Base-by-base conservation (phyloP, 2,113 vertebrate genomes). In the Tragelaphus imberbis region DNA sequence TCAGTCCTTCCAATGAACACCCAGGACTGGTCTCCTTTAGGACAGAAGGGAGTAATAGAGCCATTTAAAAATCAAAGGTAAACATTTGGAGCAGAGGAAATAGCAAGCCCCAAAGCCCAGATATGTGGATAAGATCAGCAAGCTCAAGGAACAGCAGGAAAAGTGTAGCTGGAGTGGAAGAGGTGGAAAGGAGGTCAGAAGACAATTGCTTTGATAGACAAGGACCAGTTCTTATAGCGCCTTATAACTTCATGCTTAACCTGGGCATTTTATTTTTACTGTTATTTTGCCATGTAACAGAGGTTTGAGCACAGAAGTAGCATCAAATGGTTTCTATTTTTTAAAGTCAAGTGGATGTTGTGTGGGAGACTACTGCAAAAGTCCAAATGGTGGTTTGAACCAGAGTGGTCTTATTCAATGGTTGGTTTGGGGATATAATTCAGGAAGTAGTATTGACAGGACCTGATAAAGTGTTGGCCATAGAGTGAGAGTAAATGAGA, bases 351-450 rank as follows among this genome's bases (percentile, higher is more conserved):
- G 14, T 59, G 21, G 27, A 30, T 58, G 58, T 28, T 86, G 2
- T 33, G 5, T 88, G 84, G 7, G 17, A 85, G 61, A 13, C 10
- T 19, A 53, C 3, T 61, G 25, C 0, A 21, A 10, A 90, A 77
- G 27, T 28, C 44, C 27, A 40, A 77, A 12, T 1, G 9, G 27
- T 14, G 14, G 1, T 12, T 30, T 71, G 55, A 77, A 81, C 19
- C 14, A n/a, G 68, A 55, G 7, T 6, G 21, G 16, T 5, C 0
- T 0, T 58, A 28, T 36, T 71, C 82, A 44, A 4, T 15, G 30
- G 13, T 15, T 55, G 27, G n/a, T 27, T 5, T n/a, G 36, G 16
- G 25, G 51, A 47, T 16, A n/a, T 6, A 44, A 68, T 17, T 3
- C 49, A 79, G 7, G 51, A 82, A 82, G 27, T 9, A 15, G 7